phyloP scores from a whole-genome alignment of 2,113 vertebrate genomes.

The Anser brachyrhynchus region DNA sequence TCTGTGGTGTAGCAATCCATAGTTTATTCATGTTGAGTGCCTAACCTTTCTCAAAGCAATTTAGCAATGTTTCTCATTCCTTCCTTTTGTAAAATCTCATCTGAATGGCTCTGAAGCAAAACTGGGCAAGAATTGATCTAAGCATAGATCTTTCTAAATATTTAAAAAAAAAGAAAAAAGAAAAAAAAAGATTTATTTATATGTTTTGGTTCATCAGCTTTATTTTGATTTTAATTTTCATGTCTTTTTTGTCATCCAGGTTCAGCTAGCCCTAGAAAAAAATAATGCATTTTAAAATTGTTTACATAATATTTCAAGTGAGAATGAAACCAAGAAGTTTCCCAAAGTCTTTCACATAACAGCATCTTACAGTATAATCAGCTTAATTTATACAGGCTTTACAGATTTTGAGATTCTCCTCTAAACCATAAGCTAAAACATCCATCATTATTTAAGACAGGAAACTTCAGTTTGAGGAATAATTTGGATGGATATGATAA shows the following conservation, averaged over 20 bases:
- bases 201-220: neutral
- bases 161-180: neutral
- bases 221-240: conserved; percentile 32
- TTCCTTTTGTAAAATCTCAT: conserved; percentile 30
- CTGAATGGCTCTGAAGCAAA: conserved; percentile 41
- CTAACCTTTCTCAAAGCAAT: conserved; percentile 56
- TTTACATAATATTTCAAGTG: neutral
- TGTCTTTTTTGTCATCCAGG: neutral
- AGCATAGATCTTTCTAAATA: conserved; percentile 7
- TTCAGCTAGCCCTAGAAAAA: neutral
- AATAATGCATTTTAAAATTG: neutral
- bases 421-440: neutral
- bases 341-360: neutral
- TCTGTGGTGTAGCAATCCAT: neutral
- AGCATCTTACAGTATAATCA: neutral
- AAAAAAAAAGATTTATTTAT: conserved; percentile 11
- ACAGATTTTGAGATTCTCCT: neutral
- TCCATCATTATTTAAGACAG: neutral
- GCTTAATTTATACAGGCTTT: neutral
- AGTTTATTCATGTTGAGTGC: conserved; percentile 46
- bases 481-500: neutral
- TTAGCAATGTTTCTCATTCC: conserved; percentile 33
- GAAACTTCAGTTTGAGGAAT: neutral
- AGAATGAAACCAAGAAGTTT: neutral
- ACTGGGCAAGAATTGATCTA: conserved; percentile 16